Percentiles rank a stretch among this genome's conserved stretches.
These are phyloP conservation scores for Calosoma granatense DNA, from an alignment of 1,140 invertebrate genomes.

Conservation along the genomic window DNA sequence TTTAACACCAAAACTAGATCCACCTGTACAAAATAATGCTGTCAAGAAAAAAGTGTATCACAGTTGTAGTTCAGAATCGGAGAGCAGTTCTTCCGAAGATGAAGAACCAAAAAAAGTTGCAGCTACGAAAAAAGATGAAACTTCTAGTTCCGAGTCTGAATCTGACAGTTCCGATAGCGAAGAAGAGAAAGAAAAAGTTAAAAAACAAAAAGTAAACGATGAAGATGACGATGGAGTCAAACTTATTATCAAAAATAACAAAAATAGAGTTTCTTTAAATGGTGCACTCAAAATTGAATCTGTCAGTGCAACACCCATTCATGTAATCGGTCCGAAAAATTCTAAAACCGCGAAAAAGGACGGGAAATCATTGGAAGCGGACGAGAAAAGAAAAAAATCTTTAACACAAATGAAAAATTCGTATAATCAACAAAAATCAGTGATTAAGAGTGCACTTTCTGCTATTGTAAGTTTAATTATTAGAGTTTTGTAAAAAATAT, in stretches of 20 bases:
- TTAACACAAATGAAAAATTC: slow-evolving; percentile 42
- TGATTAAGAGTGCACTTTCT: slow-evolving; percentile 43
- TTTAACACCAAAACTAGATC: neutral
- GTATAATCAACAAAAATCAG: slow-evolving; percentile 44
- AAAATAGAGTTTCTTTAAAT: slow-evolving; percentile 14
- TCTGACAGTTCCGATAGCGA: neutral
- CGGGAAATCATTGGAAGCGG: slow-evolving; percentile 26
- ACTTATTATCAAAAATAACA: slow-evolving; percentile 22
- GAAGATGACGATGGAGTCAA: too few species aligned
- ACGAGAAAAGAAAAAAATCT: slow-evolving; percentile 46
- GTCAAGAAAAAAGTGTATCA: neutral
- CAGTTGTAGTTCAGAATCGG: slow-evolving; percentile 2
- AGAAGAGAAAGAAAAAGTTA: slow-evolving; percentile 7
- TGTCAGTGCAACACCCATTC: slow-evolving; percentile 16
- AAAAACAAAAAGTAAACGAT: slow-evolving; percentile 11
- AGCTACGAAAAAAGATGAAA: slow-evolving; percentile 32
- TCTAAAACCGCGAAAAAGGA: slow-evolving; percentile 13
- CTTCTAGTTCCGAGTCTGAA: neutral
- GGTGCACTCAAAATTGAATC: slow-evolving; percentile 16
- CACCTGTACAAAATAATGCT: neutral
- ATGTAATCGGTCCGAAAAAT: slow-evolving; percentile 11
- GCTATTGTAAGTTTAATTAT: slow-evolving; percentile 39
- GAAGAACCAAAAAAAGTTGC: slow-evolving; percentile 16
- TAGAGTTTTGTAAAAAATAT: slow-evolving; percentile 10
- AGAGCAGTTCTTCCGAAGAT: neutral